Base-by-base conservation (phyloP, 1,140 invertebrate genomes). In the Drosophila varians region DNA sequence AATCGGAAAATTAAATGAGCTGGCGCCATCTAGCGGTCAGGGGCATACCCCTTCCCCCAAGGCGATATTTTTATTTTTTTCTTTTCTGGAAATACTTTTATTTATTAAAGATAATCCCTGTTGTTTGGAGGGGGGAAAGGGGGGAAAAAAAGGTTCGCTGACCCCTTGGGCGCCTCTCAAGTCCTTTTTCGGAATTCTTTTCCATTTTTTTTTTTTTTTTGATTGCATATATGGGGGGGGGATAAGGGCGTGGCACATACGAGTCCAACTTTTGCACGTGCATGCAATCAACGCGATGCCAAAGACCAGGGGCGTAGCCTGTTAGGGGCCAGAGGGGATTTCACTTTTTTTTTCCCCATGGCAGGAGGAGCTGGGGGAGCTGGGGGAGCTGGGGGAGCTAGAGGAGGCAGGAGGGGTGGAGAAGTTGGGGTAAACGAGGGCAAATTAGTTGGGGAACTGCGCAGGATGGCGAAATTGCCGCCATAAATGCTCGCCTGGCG, bases 401-500 rank as follows among this genome's bases (percentile, higher is more conserved):
- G 21, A 7, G 11, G 31, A 12, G 12, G 26, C 49, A 21, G 21
- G 28, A 2, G 1, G 28, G 6, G n/a, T n/a, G n/a, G n/a, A n/a
- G n/a, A 28, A 8, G 23, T 25, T 40, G 46, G 26, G 53, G 36
- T 51, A 53, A 69, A 58, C 52, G 56, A 53, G 76, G 69, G 73
- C 57, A 82, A 82, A 82, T 82, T 82, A 83, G 78, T 64, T 74
- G 74, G 60, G 36, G 36, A 77, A 70, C 62, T 77, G 77, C 55
- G 72, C 68, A 77, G 74, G 68, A 82, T 77, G 78, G 54, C 54
- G 16, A 83, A 82, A 77, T 83, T 83, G 78, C 62, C 46, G 77
- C 78, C 69, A 82, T 74, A 83, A 83, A 82, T 82, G 78, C 68
- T 58, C 38, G 53, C 57, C 48, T 82, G 57, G 69, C 57, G 78